phyloP scores from a whole-genome alignment of 2,113 vertebrate species.

The Apodemus sylvaticus region DNA sequence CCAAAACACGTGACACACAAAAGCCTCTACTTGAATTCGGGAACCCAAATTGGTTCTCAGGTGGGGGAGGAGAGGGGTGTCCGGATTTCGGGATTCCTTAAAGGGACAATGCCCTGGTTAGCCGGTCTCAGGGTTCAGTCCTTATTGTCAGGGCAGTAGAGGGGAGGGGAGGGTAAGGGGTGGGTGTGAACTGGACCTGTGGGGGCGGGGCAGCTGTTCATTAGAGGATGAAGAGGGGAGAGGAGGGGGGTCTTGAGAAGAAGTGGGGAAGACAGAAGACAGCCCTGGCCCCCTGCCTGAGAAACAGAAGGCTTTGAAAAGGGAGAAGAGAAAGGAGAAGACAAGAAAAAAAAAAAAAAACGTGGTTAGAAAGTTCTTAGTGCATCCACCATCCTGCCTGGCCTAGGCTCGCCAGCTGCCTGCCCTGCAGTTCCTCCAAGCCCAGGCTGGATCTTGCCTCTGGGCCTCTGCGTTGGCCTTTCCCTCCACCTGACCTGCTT shows the following conservation, averaged over 20 bases:
- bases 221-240: constrained; percentile 65
- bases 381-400: background rate
- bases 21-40: constrained; percentile 90
- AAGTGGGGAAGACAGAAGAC: constrained; percentile 64
- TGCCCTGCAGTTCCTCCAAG: background rate
- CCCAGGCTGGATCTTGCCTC: background rate
- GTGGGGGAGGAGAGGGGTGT: constrained; percentile 89
- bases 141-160: constrained; percentile 60
- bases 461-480: constrained; percentile 41
- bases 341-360: constrained; percentile 24
- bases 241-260: background rate
- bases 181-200: constrained; percentile 69
- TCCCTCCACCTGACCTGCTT: background rate
- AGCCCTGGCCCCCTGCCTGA: constrained; percentile 28
- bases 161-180: background rate
- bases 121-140: constrained; percentile 73
- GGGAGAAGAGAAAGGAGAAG: constrained; percentile 61
- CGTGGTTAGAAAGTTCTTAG: background rate
- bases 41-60: constrained; percentile 92
- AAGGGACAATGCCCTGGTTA: constrained; percentile 83
- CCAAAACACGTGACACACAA: constrained; percentile 88
- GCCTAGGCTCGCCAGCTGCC: background rate
- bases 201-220: constrained; percentile 79
- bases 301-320: constrained; percentile 67
- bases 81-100: constrained; percentile 87